phyloP scores from a whole-genome alignment of 2,888 invertebrate species.

The Atrina japonica region DNA sequence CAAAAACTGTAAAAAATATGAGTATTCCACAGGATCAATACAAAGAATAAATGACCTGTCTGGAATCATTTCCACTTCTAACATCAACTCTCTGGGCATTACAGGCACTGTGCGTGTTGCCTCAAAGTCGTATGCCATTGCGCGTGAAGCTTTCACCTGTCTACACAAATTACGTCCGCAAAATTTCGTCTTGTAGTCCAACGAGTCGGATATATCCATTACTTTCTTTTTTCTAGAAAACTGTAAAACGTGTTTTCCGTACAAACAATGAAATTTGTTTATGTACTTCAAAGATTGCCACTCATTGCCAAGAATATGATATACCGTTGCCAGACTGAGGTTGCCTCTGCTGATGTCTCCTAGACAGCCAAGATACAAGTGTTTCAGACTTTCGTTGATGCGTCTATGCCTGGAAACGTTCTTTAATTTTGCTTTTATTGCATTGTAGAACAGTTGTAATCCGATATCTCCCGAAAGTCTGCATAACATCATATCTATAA shows the following conservation, averaged over 20 bases:
- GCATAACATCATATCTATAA: no score
- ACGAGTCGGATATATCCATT: no score
- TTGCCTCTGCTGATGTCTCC: conserved; percentile 16
- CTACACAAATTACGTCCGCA: conserved; percentile 1
- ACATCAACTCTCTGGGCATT: not conserved
- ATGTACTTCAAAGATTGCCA: conserved; percentile 1
- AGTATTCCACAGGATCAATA: not conserved
- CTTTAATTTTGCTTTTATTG: no score
- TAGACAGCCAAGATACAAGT: not conserved
- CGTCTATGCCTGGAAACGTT: not conserved
- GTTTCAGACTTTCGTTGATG: not conserved
- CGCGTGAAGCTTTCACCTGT: conserved; percentile 6
- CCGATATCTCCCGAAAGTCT: no score
- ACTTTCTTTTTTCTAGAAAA: no score
- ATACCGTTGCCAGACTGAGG: not conserved
- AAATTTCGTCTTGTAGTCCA: not conserved
- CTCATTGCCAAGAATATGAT: not conserved
- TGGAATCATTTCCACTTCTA: not conserved
- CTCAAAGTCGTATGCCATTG: conserved; percentile 11
- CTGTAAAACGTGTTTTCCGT: no score
- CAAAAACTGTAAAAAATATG: conserved; percentile 3
- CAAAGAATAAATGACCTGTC: not conserved
- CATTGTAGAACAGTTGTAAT: no score
- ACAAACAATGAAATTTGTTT: not conserved
- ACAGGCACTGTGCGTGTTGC: not conserved